Base-by-base conservation (phyloP, 1,140 invertebrate species). In the Drosophila chauvacae region DNA sequence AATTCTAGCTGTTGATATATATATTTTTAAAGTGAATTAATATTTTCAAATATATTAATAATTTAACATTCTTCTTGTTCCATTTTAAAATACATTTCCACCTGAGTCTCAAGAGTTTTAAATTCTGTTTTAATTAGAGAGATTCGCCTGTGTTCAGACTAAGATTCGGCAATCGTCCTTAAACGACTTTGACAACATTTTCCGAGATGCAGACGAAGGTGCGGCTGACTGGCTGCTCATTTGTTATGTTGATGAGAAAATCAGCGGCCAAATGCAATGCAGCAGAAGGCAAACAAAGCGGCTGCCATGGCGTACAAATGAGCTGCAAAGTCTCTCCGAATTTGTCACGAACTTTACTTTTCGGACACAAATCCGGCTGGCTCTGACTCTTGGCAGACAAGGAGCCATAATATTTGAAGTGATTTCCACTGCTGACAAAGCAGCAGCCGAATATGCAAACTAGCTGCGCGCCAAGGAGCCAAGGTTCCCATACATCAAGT, bases 401-500 rank as follows among this genome's bases (percentile, higher is more conserved):
- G 37, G 37, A 53, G 60, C 57, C 66, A 72, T 80, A 73, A 76
- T 77, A 79, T 80, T 80, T 66, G 68, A 82, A 73, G 77, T 80
- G 60, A 74, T 80, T 87, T 83, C 44, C 50, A 64, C 58, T 66
- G 72, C 68, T 72, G 74, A 66, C 62, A 60, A 26, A 62, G 65
- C 71, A 63, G 64, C 71, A 57, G 41, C 42, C 55, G 37, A 79
- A 77, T 83, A 88, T 77, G 76, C 77, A 74, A 74, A 85, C 82
- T 77, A 77, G 77, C 57, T 68, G 37, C 6, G 44, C 48, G 56
- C 56, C 60, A 55, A 85, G 47, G 76, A 71, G 71, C 73, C 59
- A 87, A 79, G 73, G 75, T 71, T 76, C 55, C 71, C 62, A 76
- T 79, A 66, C 55, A 65, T 86, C 83, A 82, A 72, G 50, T 77